These are phyloP conservation scores for Crypturellus undulatus DNA, from an alignment of 2,113 vertebrate genomes.

Conservation along the genomic window DNA sequence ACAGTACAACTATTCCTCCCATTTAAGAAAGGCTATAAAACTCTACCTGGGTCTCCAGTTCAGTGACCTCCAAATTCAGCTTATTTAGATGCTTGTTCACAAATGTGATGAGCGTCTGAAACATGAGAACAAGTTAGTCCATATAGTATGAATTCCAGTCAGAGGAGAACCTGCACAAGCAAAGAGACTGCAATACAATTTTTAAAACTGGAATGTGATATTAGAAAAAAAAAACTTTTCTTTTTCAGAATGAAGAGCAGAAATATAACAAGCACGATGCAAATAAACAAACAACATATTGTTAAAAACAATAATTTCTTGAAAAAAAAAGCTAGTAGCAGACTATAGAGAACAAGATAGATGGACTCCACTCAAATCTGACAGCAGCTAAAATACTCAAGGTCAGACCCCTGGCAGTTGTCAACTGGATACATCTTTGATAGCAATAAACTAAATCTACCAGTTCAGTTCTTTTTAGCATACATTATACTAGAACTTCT, in stretches of 20 bases:
- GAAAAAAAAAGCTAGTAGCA: background rate
- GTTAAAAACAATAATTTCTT: background rate
- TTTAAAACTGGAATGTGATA: background rate
- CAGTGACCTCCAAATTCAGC: conserved; percentile 96
- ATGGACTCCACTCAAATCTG: background rate
- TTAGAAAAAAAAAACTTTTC: background rate
- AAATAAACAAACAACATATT: background rate
- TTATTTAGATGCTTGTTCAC: conserved; percentile 99
- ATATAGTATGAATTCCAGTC: background rate
- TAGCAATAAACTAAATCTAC: background rate
- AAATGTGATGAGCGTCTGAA: conserved; percentile 96
- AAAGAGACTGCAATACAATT: background rate
- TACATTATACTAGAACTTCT: background rate
- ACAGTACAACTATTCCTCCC: background rate
- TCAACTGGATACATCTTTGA: conserved; percentile 1
- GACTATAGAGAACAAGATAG: background rate
- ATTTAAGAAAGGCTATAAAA: background rate
- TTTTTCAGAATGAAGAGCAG: background rate
- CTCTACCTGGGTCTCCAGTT: conserved; percentile 96
- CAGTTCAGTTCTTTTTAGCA: background rate
- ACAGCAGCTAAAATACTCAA: background rate
- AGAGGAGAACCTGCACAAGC: background rate
- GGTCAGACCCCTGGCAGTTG: background rate
- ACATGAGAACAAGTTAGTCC: conserved; percentile 37
- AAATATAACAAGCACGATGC: background rate